A percentile compares a stretch with the other conserved stretches of the same genome.
Conservation (phyloP, 2,888 invertebrate genomes). For the Lasioglossum morio region DNA sequence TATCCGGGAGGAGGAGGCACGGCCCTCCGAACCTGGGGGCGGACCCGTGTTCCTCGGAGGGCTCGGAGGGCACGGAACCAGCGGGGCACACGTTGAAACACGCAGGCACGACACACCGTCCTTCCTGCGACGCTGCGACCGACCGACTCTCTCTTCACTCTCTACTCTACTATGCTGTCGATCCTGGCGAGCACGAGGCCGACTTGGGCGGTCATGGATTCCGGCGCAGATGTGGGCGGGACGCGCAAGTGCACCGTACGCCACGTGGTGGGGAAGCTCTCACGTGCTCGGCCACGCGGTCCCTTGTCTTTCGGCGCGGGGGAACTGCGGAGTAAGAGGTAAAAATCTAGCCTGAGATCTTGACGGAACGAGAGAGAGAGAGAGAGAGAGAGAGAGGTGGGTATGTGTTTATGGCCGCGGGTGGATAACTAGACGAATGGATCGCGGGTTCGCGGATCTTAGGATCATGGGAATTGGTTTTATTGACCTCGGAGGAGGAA, state of each 20-base stretch:
- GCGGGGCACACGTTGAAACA: constrained; percentile 53
- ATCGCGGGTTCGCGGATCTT: neutral
- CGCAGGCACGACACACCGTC: constrained; percentile 43
- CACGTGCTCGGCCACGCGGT: constrained; percentile 84
- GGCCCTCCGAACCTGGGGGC: constrained; percentile 85
- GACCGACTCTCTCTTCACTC: constrained; percentile 76
- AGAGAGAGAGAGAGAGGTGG: neutral
- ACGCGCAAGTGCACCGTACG: constrained; percentile 79
- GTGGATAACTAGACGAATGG: constrained; percentile 3
- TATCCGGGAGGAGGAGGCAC: constrained; percentile 81
- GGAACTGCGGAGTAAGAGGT: constrained; percentile 40
- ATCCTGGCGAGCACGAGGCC: constrained; percentile 71
- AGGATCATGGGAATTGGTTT: constrained; percentile 6
- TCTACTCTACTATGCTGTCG: constrained; percentile 35
- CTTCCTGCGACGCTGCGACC: constrained; percentile 77
- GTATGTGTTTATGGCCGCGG: constrained; percentile 13
- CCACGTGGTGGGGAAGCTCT: constrained; percentile 76
- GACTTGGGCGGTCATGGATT: constrained; percentile 78
- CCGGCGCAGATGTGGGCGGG: constrained; percentile 81
- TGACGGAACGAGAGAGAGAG: neutral
- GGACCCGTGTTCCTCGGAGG: constrained; percentile 71
- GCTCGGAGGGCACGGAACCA: constrained; percentile 60
- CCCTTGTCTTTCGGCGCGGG: constrained; percentile 20
- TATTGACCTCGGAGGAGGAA: neutral
- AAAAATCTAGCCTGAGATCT: constrained; percentile 34